Evolutionary conservation across 2,888 invertebrate species (phyloP), one percentile per base, ranked within the genome.

Genomic region (Netelia inedita): DNA sequence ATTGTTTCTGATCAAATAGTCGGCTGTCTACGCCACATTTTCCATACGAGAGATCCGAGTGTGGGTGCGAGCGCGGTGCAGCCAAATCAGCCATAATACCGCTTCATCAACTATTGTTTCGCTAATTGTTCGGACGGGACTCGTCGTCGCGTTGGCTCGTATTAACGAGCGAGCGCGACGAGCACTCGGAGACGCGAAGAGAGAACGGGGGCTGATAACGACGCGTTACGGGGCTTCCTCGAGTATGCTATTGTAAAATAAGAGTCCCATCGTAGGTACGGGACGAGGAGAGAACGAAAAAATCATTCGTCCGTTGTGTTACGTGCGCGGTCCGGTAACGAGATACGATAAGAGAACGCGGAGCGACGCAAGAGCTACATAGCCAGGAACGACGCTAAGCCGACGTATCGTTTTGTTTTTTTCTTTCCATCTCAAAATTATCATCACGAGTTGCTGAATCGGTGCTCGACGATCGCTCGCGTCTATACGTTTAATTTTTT

Each of bases 41-140:
- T 35, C 35, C 35, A 35, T 35, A 35, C 35, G 35, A 35, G 35
- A 35, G 35, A 35, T 35, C 35, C 35, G 35, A 35, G 35, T 53
- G 57, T 57, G 57, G 16, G 57, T 57, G 21, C 19, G 55, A n/a
- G n/a, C 8, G 9, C 9, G 19, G 16, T 16, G 8, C 19, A 57
- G 57, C 19, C 57, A 57, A 57, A 57, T 57, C 16, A 19, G 57
- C 3, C 57, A 57, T 57, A 57, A 57, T 57, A 53, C 53, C 53
- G 16, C 53, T 19, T 19, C 9, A 9, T 57, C 9, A 16, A 19
- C 16, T 16, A 19, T n/a, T 16, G 16, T 57, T 57, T 57, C 57
- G 19, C 57, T 57, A 57, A 57, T 57, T 57, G 57, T 21, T 19
- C 35, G 21, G 68, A 23, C 14, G n/a, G 3, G 50, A 14, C 46